Evolutionary conservation across 1,140 invertebrate genomes (phyloP).

Genomic region (Phocides pigmalion): DNA sequence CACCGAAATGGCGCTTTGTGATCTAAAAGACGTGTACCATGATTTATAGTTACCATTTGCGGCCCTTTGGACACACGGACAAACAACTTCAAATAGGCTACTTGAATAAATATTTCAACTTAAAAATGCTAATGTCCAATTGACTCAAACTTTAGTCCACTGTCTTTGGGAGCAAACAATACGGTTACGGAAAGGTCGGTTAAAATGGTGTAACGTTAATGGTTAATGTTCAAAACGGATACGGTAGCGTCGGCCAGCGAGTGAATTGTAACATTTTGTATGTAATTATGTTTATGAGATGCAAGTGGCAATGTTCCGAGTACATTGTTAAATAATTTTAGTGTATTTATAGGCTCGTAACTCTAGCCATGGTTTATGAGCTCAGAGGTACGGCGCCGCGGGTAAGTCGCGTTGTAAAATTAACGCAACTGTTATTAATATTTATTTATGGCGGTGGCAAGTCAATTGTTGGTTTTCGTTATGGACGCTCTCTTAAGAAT

Average conservation of each 20-base stretch:
- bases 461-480: too few species aligned
- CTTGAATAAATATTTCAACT: conserved; percentile 73
- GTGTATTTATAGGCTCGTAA: conserved; percentile 36
- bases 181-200: conserved; percentile 15
- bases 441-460: too few species aligned
- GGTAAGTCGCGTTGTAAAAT: conserved; percentile 23
- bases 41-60: conserved; percentile 57
- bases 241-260: conserved; percentile 54
- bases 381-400: conserved; percentile 27
- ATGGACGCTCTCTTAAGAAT: too few species aligned
- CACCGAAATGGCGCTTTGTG: conserved; percentile 12
- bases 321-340: conserved; percentile 35
- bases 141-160: conserved; percentile 8
- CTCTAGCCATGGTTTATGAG: conserved; percentile 34
- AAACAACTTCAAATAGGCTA: conserved; percentile 71
- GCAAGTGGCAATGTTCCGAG: conserved; percentile 33
- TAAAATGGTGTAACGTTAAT: conserved; percentile 25
- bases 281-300: conserved; percentile 59
- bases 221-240: conserved; percentile 42
- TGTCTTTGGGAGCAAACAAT: conserved; percentile 26
- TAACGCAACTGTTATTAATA: conserved; percentile 29
- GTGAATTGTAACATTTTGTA: conserved; percentile 46
- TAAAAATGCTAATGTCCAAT: conserved; percentile 64
- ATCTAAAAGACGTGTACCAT: conserved; percentile 40
- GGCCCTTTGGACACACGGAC: conserved; percentile 58